Percentiles rank a stretch among this genome's conserved stretches.
Evolutionary conservation across 2,797 vertebrate genomes (phyloP).

Genomic region (Apodemus agrarius): DNA sequence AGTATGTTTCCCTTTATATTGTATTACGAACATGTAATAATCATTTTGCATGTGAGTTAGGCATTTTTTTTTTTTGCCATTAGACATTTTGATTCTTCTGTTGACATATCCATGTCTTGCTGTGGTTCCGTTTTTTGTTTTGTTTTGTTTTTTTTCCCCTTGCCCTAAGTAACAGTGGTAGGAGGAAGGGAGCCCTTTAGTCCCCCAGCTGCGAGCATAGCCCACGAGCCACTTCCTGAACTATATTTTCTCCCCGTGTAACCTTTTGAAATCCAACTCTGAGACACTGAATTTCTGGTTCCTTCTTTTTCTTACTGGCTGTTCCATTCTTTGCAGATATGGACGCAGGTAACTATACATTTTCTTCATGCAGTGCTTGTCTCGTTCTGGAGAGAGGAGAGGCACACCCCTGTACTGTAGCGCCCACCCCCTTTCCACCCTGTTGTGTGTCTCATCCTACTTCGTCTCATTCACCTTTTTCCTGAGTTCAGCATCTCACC

Average conservation of each 20-base stretch:
- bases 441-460: constrained; percentile 72
- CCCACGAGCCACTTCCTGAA: constrained; percentile 61
- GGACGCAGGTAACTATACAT: constrained; percentile 98
- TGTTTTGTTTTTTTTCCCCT: neutral
- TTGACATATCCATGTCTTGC: constrained; percentile 49
- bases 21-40: neutral
- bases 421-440: constrained; percentile 60
- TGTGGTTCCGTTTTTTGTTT: neutral
- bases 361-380: constrained; percentile 86
- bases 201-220: constrained; percentile 26
- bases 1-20: neutral
- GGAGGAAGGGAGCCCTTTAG: constrained; percentile 71
- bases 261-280: constrained; percentile 86
- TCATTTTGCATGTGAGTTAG: constrained; percentile 52
- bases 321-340: constrained; percentile 97
- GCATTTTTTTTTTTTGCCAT: constrained; percentile 52
- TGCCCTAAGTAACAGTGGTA: neutral
- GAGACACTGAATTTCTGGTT: constrained; percentile 92
- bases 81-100: constrained; percentile 44
- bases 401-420: constrained; percentile 80
- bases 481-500: constrained; percentile 84
- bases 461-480: constrained; percentile 78
- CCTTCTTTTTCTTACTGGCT: constrained; percentile 93
- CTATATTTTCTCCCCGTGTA: constrained; percentile 84
- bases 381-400: constrained; percentile 82